These are phyloP conservation scores for Copidosoma floridanum DNA, from an alignment of 1,140 invertebrate genomes.

Conservation along the genomic window DNA sequence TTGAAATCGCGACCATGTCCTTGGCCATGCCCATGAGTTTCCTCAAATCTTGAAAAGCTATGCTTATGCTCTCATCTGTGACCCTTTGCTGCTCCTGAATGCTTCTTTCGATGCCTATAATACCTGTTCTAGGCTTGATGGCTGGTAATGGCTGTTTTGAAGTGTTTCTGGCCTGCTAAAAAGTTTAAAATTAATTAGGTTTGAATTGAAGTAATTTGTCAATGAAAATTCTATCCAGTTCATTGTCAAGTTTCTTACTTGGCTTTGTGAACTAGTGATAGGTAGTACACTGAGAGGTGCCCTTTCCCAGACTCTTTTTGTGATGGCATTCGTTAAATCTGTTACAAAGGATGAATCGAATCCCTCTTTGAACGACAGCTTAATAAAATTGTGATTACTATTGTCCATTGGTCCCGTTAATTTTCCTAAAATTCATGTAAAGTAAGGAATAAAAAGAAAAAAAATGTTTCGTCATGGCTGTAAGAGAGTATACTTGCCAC, in stretches of 20 bases:
- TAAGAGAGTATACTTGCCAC: slow-evolving; percentile 52
- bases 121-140: slow-evolving; percentile 79
- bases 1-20: slow-evolving; percentile 93
- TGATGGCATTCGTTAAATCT: slow-evolving; percentile 63
- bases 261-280: slow-evolving; percentile 31
- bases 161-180: neutral
- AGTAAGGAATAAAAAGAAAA: neutral
- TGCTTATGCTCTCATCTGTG: slow-evolving; percentile 86
- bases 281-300: slow-evolving; percentile 36
- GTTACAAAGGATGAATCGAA: slow-evolving; percentile 70
- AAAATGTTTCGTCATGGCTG: neutral
- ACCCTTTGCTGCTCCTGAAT: slow-evolving; percentile 86
- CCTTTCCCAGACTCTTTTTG: slow-evolving; percentile 65
- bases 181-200: neutral
- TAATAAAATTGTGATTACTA: slow-evolving; percentile 74
- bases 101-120: slow-evolving; percentile 92
- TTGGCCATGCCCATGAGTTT: slow-evolving; percentile 95
- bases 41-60: slow-evolving; percentile 93
- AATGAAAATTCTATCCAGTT: too few relatives aligned
- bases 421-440: slow-evolving; percentile 59
- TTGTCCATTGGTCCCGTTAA: slow-evolving; percentile 71
- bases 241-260: slow-evolving; percentile 28
- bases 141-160: slow-evolving; percentile 40
- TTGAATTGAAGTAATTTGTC: neutral
- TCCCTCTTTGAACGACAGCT: slow-evolving; percentile 86